A percentile compares a stretch with the other conserved stretches of the same genome.
Conservation (phyloP, 2,797 vertebrate genomes). For the Thaleichthys pacificus region DNA sequence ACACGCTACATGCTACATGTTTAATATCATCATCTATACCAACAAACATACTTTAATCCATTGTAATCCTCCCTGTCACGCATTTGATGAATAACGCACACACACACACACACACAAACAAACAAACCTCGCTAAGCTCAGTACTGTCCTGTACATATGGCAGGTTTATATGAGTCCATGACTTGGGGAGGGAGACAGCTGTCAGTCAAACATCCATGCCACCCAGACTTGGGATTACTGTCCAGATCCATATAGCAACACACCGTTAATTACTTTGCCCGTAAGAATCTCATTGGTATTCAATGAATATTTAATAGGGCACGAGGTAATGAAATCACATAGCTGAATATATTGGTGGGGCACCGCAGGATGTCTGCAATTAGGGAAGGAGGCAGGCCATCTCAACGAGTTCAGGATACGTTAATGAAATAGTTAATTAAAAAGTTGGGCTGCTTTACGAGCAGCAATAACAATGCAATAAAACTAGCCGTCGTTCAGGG, state of each 20-base stretch:
- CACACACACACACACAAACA: slow-evolving; percentile 1
- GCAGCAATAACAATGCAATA: slow-evolving; percentile 36
- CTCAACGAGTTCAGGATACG: slow-evolving; percentile 16
- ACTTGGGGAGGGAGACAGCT: slow-evolving; percentile 52
- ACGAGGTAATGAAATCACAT: slow-evolving; percentile 53
- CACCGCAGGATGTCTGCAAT: slow-evolving; percentile 10
- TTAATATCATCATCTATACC: background rate
- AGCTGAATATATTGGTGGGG: slow-evolving; percentile 44
- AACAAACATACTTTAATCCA: slow-evolving; percentile 30
- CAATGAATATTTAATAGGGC: slow-evolving; percentile 68
- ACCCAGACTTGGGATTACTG: slow-evolving; percentile 46
- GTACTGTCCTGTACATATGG: slow-evolving; percentile 11
- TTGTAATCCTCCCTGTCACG: slow-evolving; percentile 39
- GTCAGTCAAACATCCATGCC: slow-evolving; percentile 55
- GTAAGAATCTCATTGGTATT: slow-evolving; percentile 55
- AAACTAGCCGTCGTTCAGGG: slow-evolving; percentile 25
- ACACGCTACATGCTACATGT: background rate
- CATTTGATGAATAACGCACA: slow-evolving; percentile 24
- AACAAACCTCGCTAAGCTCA: slow-evolving; percentile 5
- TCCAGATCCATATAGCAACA: slow-evolving; percentile 38
- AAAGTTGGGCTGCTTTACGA: slow-evolving; percentile 36
- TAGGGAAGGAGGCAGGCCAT: slow-evolving; percentile 13
- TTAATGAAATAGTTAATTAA: slow-evolving; percentile 57
- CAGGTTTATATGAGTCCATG: background rate
- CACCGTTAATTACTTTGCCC: slow-evolving; percentile 59